Evolutionary conservation across 2,888 invertebrate genomes (phyloP), one percentile per base, ranked within the genome.

Genomic region (Mythimna albipuncta): DNA sequence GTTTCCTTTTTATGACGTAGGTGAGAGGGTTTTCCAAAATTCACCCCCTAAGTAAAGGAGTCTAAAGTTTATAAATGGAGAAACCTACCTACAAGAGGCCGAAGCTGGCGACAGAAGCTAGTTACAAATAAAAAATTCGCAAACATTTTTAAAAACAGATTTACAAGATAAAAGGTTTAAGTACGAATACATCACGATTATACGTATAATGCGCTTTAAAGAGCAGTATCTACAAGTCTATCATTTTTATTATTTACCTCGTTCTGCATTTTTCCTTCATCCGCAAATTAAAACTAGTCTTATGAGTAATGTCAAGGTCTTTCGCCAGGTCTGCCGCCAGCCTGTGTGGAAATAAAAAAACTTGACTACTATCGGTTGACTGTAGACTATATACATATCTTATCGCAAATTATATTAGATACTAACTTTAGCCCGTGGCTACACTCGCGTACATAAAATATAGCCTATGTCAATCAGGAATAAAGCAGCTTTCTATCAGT

Each of bases 291-390:
- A 64, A 75, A 72, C 73, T 67, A 65, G 75, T 81, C 64, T 81
- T 64, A 65, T 66, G 26, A 52, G 59, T 69, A 77, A 84, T 75
- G 83, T 76, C 85, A 85, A 75, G 83, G 83, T 66, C 67, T 52
- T 16, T 44, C n/a, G 52, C 57, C 10, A 61, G 50, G 83, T 66
- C 67, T 52, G 16, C 38, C n/a, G 52, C 57, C 10, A 61, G 50
- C 38, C 38, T 7, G 50, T 81, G 69, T 47, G 52, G 41, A 64
- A 81, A 54, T 59, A 47, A 52, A 26, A 26, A 41, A 21, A 21
- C 38, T 7, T 41, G 21, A 72, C 35, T 50, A 16, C 57, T 66
- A 61, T 72, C 58, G 6, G 52, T 65, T 54, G 32, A 52, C 13
- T 65, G 50, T 52, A 35, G 38, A 63, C 41, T 58, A 35, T n/a